Evolutionary conservation across 2,888 invertebrate species (phyloP), one percentile per base, ranked within the genome.

Genomic region (Stegana nigrithorax): DNA sequence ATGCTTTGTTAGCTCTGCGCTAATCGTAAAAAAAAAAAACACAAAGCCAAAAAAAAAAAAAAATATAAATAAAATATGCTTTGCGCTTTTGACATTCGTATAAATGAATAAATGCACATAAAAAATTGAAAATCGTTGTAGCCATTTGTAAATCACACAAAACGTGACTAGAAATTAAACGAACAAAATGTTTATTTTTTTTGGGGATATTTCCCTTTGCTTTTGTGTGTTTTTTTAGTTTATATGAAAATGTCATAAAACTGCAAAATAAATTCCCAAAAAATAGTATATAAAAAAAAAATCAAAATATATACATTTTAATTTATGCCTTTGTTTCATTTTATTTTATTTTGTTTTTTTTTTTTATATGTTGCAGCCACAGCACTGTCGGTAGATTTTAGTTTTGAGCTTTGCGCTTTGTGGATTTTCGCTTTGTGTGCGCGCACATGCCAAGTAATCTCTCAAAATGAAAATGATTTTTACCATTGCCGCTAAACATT

Each of bases 111-210:
- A 8, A 47, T 25, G 12, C 25, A 25, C 55, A 58, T 50, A 64
- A 66, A 58, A 63, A 70, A 68, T 70, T 47, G 47, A 47, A 47
- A 64, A 60, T 58, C 69, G 62, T 66, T 69, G 71, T 70, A 73
- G 67, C 67, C 67, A 67, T 75, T 74, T 67, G 68, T 61, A 71
- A 76, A 74, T 73, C 71, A 69, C 68, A 72, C 68, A 69, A 70
- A 66, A 78, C 78, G 76, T 76, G 76, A 78, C 74, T 66, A 78
- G 76, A 76, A 78, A 76, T 76, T 73, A 76, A 76, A 76, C 64
- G 59, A 62, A 62, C 55, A 67, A 62, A 70, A 67, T 67, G 19
- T 67, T 59, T 63, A 7, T 2, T 19, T 50, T 5, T 50, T 50
- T 12, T 25, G n/a, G n/a, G n/a, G n/a, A n/a, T n/a, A n/a, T n/a